phyloP scores from a whole-genome alignment of 2,113 vertebrate genomes.

The Butastur rufipennis region DNA sequence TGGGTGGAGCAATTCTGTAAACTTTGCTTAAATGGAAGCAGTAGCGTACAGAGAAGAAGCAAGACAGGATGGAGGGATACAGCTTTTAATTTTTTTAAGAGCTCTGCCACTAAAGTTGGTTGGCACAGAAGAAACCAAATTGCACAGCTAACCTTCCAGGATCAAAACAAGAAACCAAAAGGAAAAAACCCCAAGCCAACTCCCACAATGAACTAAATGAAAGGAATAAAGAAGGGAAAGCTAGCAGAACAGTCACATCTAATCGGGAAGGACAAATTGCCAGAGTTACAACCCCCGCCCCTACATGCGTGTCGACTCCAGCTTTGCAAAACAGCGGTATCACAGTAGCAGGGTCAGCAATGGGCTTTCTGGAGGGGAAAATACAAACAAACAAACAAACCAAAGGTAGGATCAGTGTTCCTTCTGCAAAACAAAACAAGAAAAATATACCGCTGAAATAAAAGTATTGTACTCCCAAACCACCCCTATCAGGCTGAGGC shows the following conservation, averaged over 20 bases:
- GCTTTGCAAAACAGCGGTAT: constrained; percentile 67
- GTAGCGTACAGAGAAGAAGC: neutral
- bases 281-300: constrained; percentile 56
- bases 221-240: constrained; percentile 68
- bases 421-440: constrained; percentile 70
- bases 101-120: constrained; percentile 61
- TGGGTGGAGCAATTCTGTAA: constrained; percentile 15
- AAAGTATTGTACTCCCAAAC: neutral
- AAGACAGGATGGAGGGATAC: neutral
- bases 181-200: constrained; percentile 53
- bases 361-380: constrained; percentile 62
- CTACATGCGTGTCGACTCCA: constrained; percentile 69
- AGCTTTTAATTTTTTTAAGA: constrained; percentile 65
- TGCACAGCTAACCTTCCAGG: constrained; percentile 65
- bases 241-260: constrained; percentile 73
- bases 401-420: constrained; percentile 65
- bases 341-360: constrained; percentile 63
- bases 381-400: constrained; percentile 70
- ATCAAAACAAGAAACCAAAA: constrained; percentile 59
- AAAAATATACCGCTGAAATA: constrained; percentile 46
- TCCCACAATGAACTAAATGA: constrained; percentile 59
- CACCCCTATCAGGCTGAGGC: neutral
- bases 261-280: constrained; percentile 54
- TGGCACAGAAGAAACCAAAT: constrained; percentile 70
- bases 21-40: constrained; percentile 45